phyloP scores from a whole-genome alignment of 2,888 invertebrate species.

The Epistrophe eligans region DNA sequence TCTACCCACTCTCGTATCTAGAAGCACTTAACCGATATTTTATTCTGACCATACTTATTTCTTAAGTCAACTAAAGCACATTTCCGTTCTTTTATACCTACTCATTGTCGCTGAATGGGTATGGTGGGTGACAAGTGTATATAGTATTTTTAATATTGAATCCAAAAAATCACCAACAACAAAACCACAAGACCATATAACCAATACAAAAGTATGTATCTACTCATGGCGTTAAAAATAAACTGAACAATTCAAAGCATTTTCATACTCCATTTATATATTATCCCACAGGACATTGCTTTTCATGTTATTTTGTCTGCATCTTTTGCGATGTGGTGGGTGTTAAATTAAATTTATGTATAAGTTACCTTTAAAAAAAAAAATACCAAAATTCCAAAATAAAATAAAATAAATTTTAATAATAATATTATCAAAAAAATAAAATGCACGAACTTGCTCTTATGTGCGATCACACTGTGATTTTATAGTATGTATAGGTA shows the following conservation, averaged over 20 bases:
- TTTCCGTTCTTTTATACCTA: neutral
- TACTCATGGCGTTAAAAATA: conserved; percentile 4
- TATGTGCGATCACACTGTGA: no score
- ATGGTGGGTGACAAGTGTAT: neutral
- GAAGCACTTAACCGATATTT: conserved; percentile 25
- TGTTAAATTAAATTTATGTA: conserved; percentile 15
- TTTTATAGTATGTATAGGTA: no score
- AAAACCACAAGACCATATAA: neutral
- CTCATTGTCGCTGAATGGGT: neutral
- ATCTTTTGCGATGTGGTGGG: neutral
- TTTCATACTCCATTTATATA: conserved; percentile 29
- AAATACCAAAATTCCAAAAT: neutral
- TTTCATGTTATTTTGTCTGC: neutral
- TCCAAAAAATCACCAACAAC: neutral
- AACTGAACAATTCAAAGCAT: conserved; percentile 31
- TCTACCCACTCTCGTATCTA: neutral
- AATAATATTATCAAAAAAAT: no score
- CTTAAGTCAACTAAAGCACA: conserved; percentile 18
- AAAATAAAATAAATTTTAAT: neutral
- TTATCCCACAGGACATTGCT: conserved; percentile 20
- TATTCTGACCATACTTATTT: conserved; percentile 5
- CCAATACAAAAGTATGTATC: neutral
- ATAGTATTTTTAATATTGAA: conserved; percentile 2
- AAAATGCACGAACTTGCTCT: no score
- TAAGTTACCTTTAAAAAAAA: neutral